A percentile compares a stretch with the other conserved stretches of the same genome.
Evolutionary conservation across 2,888 invertebrate genomes (phyloP).

Genomic region (Cryptops parisi): DNA sequence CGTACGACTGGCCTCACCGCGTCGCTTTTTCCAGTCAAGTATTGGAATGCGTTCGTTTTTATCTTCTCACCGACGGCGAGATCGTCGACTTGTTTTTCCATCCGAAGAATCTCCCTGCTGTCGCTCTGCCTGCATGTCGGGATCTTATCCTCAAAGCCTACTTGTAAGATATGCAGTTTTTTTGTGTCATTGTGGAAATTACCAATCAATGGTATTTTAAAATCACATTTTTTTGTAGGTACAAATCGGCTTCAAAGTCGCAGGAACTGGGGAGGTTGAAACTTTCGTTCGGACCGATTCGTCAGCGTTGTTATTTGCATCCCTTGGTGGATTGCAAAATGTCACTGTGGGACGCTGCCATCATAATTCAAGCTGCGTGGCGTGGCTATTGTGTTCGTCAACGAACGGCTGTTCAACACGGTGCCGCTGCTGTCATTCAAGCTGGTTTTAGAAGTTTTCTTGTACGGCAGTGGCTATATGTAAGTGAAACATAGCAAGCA

Average conservation of each 20-base stretch:
- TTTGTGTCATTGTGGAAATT: too few relatives aligned
- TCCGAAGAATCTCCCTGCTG: neutral
- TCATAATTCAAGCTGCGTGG: slow-evolving; percentile 1
- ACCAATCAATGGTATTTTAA: too few relatives aligned
- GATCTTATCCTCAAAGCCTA: slow-evolving; percentile 7
- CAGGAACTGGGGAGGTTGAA: neutral
- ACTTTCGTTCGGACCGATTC: neutral
- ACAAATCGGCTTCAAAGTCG: neutral
- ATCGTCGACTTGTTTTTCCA: slow-evolving; percentile 1
- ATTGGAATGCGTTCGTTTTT: slow-evolving; percentile 57
- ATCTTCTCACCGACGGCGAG: slow-evolving; percentile 40
- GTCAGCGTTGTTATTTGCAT: neutral
- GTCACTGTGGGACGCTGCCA: neutral
- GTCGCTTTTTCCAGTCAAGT: slow-evolving; percentile 43
- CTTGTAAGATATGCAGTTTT: neutral
- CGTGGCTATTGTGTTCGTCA: neutral
- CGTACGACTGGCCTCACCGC: slow-evolving; percentile 51
- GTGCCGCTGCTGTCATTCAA: slow-evolving; percentile 6
- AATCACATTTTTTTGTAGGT: too few relatives aligned
- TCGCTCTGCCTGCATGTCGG: neutral
- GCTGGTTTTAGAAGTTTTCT: neutral
- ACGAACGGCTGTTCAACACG: neutral
- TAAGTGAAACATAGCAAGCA: too few relatives aligned
- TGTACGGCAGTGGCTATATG: neutral
- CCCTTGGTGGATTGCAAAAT: neutral